These are phyloP conservation scores for Thecophora atra DNA, from an alignment of 2,888 invertebrate genomes.

Conservation along the genomic window DNA sequence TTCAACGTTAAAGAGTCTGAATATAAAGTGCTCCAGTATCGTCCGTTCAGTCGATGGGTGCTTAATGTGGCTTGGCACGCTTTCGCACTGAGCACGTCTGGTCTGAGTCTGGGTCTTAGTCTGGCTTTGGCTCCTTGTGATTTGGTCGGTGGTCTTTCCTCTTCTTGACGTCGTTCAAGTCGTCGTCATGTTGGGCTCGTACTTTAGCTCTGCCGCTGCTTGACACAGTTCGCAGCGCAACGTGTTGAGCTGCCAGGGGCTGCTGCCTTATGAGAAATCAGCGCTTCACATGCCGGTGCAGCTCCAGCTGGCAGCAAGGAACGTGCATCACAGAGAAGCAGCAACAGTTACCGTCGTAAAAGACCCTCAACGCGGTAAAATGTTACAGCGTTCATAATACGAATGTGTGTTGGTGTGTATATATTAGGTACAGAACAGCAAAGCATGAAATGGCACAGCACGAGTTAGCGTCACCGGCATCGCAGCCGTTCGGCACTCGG, in stretches of 20 bases:
- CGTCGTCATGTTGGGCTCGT: background rate
- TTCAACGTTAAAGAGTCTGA: background rate
- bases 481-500: background rate
- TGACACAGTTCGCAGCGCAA: constrained; percentile 11
- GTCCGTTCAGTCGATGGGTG: background rate
- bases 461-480: background rate
- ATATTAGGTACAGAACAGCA: background rate
- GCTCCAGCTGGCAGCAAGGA: background rate
- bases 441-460: constrained; percentile 3
- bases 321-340: constrained; percentile 14
- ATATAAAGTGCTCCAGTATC: background rate
- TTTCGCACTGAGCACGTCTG: constrained; percentile 3
- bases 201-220: constrained; percentile 1
- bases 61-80: constrained; percentile 13
- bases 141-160: background rate
- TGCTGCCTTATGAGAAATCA: background rate
- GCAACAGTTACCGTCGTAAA: constrained; percentile 21
- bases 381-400: background rate
- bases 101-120: background rate
- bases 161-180: background rate
- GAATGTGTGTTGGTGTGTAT: background rate
- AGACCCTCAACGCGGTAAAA: constrained; percentile 19
- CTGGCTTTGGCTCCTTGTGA: background rate
- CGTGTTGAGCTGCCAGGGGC: background rate
- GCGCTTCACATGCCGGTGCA: constrained; percentile 15